phyloP scores from a whole-genome alignment of 2,888 invertebrate species.

The Lepidocyrtinus sp. region DNA sequence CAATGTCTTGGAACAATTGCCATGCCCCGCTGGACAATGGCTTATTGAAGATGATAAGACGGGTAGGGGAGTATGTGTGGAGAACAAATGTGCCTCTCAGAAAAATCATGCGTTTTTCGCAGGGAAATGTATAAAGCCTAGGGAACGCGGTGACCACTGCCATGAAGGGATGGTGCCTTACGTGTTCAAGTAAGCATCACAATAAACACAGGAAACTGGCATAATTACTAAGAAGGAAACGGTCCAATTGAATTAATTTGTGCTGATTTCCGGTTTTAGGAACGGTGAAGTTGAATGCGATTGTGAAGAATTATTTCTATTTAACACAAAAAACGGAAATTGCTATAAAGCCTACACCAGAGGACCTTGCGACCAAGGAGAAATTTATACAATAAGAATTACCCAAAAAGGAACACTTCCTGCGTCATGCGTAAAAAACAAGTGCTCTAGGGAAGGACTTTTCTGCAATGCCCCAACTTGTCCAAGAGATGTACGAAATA shows the following conservation, averaged over 20 bases:
- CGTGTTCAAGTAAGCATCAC: slow-evolving; percentile 42
- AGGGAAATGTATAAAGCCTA: slow-evolving; percentile 30
- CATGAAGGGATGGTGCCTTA: slow-evolving; percentile 56
- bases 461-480: slow-evolving; percentile 62
- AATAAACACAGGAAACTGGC: background rate
- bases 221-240: too few species aligned
- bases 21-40: slow-evolving; percentile 58
- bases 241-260: too few species aligned
- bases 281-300: slow-evolving; percentile 65
- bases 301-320: slow-evolving; percentile 56
- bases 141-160: slow-evolving; percentile 38
- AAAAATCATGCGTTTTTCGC: slow-evolving; percentile 26
- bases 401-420: slow-evolving; percentile 12
- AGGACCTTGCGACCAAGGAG: slow-evolving; percentile 61
- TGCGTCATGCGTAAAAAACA: slow-evolving; percentile 55
- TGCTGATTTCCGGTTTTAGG: too few species aligned
- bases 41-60: slow-evolving; percentile 60
- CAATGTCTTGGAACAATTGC: slow-evolving; percentile 45
- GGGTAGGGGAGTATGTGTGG: slow-evolving; percentile 46
- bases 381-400: slow-evolving; percentile 35
- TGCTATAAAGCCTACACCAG: slow-evolving; percentile 57
- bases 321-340: slow-evolving; percentile 43
- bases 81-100: slow-evolving; percentile 32
- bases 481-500: slow-evolving; percentile 46
- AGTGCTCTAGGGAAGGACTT: slow-evolving; percentile 52